A percentile compares a stretch with the other conserved stretches of the same genome.
Conservation (phyloP, 2,888 invertebrate genomes). For the Stenodema calcarata region DNA sequence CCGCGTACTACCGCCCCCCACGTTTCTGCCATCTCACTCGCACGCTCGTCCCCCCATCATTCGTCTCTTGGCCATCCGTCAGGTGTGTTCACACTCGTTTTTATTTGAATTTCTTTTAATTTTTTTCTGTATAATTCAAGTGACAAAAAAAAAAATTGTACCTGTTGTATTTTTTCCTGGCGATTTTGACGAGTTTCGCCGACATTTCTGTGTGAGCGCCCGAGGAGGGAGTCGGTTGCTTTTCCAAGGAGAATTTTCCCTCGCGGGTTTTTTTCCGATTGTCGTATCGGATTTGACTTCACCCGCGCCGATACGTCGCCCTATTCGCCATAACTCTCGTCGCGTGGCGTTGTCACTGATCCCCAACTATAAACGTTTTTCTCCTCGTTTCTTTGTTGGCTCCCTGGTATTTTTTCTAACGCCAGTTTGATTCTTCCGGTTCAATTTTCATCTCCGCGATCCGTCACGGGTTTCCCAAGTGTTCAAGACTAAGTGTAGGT, state of each 20-base stretch:
- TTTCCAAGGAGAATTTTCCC: neutral
- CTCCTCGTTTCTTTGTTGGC: too few relatives aligned
- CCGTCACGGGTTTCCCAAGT: neutral
- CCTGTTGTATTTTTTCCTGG: neutral
- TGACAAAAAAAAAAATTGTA: neutral
- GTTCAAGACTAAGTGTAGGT: neutral
- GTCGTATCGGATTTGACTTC: neutral
- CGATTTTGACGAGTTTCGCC: neutral
- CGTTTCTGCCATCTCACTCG: neutral
- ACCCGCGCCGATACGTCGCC: neutral
- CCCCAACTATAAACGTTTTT: too few relatives aligned
- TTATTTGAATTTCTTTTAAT: neutral
- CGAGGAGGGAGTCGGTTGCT: neutral
- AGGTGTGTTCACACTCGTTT: neutral
- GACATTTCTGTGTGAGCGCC: neutral
- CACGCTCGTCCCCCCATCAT: neutral
- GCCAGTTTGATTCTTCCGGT: neutral
- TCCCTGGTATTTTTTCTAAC: neutral
- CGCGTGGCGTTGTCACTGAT: too few relatives aligned
- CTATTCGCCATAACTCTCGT: neutral
- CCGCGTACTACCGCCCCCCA: conserved; percentile 6
- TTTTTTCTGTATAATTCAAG: neutral
- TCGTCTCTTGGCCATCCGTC: conserved; percentile 15
- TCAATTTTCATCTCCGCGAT: neutral
- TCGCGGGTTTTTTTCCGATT: neutral